Evolutionary conservation across 2,113 vertebrate genomes (phyloP), one percentile per base, ranked within the genome.

Genomic region (Alligator sinensis): DNA sequence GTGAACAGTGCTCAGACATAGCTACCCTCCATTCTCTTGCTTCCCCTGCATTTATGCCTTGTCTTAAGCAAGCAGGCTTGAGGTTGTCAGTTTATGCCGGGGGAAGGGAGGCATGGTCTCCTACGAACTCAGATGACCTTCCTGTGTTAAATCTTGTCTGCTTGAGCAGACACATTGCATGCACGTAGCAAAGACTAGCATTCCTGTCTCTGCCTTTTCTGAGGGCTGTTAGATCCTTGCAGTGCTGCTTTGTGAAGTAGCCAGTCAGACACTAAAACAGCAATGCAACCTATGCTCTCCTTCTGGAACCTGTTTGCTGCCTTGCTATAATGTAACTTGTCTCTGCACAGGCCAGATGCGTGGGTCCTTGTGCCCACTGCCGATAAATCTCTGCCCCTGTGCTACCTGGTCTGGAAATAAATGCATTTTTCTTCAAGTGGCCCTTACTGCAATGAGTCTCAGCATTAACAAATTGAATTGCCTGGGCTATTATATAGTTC

Each of bases 31-130:
- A 1, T 17, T 84, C 34, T n/a, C 81, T 30, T 70, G 2, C 2
- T 0, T 34, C 1, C 10, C 64, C 80, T 11, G 4, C 0, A 0
- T 79, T 77, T 15, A 3, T 5, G 54, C 21, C 68, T 77, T 34
- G 0, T 11, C 47, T 62, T 19, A 54, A 24, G 54, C 78, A 24
- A 0, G 3, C 30, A 22, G 0, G 47, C 25, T 9, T 1, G 2
- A 28, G 17, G 0, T 54, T 59, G 28, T 54, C 0, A 2, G 2
- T 47, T 80, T 70, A 21, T 22, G 14, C 38, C 19, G 4, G 0
- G 1, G 13, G 14, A 22, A 47, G 11, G 34, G 47, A 9, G 47
- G 47, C 47, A 47, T 55, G 9, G 19, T 15, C 28, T 0, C 34
- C 61, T 6, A 24, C 62, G 10, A 2, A 81, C 28, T n/a, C 63